Evolutionary conservation across 1,140 invertebrate species (phyloP).

Genomic region (Megalonaias nervosa): DNA sequence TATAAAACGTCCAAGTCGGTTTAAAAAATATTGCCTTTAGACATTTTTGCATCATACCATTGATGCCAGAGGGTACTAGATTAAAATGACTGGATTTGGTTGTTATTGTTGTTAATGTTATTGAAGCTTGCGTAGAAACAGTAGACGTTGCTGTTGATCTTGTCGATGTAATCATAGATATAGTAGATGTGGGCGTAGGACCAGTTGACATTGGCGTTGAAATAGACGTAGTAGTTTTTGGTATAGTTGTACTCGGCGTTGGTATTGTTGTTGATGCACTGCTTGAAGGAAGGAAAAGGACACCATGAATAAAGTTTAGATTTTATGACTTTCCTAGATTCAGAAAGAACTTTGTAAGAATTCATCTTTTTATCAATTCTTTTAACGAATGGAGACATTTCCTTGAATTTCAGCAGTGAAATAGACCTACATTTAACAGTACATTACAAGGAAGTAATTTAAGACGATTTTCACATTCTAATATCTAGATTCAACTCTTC

Average conservation of each 20-base stretch:
- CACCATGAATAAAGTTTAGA: no score
- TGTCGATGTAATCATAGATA: neutral
- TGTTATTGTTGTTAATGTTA: slow-evolving; percentile 1
- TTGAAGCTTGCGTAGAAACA: slow-evolving; percentile 4
- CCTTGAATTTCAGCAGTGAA: no score
- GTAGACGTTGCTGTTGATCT: neutral
- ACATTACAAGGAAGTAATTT: no score
- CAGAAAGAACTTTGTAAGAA: no score
- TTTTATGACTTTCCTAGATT: no score
- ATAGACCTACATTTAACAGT: no score
- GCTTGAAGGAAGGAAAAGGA: no score
- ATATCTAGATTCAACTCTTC: no score
- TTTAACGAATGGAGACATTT: no score
- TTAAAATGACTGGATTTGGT: neutral
- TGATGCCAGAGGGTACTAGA: neutral
- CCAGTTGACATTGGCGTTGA: neutral
- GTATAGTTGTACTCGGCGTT: neutral
- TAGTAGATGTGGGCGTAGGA: neutral
- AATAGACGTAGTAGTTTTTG: neutral
- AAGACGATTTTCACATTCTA: no score
- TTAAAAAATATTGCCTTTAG: neutral
- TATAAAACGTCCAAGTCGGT: neutral
- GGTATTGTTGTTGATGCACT: neutral
- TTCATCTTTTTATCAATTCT: no score
- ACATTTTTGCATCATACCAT: neutral